phyloP scores from a whole-genome alignment of 2,888 invertebrate species.

The Yponomeuta sedellus region DNA sequence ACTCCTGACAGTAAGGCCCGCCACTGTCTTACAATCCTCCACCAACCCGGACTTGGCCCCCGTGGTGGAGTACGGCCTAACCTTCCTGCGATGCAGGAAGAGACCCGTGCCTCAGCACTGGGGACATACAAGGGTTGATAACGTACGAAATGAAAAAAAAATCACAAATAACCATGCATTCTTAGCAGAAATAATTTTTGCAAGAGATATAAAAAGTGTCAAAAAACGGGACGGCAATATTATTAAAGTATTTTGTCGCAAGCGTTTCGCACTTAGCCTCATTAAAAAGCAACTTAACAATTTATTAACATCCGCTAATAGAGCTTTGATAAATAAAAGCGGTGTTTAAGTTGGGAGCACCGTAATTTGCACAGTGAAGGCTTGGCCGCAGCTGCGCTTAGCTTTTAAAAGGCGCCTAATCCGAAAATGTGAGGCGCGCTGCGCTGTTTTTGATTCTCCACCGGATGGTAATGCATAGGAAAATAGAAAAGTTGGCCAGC shows the following conservation, averaged over 20 bases:
- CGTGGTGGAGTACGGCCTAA: too few relatives aligned
- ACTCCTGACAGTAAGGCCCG: too few relatives aligned
- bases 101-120: too few relatives aligned
- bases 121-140: too few relatives aligned
- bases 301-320: conserved; percentile 4
- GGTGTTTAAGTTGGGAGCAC: neutral
- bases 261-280: neutral
- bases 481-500: conserved; percentile 4
- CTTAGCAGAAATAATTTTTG: too few relatives aligned
- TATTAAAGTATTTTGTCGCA: neutral
- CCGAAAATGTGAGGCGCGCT: neutral
- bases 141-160: too few relatives aligned
- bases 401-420: conserved; percentile 14
- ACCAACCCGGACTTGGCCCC: too few relatives aligned
- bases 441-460: conserved; percentile 7
- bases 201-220: neutral
- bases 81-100: too few relatives aligned
- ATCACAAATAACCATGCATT: too few relatives aligned
- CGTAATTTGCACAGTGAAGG: neutral
- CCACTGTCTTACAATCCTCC: too few relatives aligned
- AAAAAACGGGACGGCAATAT: neutral
- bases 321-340: neutral
- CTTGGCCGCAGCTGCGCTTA: conserved; percentile 8
- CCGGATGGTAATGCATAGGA: conserved; percentile 5
- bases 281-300: conserved; percentile 1